phyloP scores from a whole-genome alignment of 2,888 invertebrate species.

The Chloroclystis v-ata region DNA sequence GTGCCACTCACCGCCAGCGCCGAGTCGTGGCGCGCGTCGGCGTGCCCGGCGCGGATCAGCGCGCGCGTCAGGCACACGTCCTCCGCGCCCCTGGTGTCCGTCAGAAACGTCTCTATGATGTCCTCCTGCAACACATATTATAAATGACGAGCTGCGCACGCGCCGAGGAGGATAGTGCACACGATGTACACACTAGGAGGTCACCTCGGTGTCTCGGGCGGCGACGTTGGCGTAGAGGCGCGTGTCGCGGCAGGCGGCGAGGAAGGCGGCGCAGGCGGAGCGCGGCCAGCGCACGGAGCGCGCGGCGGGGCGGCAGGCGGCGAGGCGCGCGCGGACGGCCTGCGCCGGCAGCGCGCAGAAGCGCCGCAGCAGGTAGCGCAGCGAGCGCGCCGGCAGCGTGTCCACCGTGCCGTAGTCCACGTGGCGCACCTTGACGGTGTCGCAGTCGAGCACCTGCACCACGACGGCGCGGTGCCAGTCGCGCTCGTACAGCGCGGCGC shows the following conservation, averaged over 20 bases:
- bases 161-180: too few species aligned
- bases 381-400: constrained; percentile 39
- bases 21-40: constrained; percentile 50
- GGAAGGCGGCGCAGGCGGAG: constrained; percentile 57
- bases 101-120: constrained; percentile 62
- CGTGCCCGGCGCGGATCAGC: constrained; percentile 70
- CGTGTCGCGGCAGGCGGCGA: constrained; percentile 48
- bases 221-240: constrained; percentile 59
- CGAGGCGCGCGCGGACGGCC: constrained; percentile 72
- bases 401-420: constrained; percentile 79
- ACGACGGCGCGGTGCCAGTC: constrained; percentile 77
- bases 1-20: constrained; percentile 49
- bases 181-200: background rate
- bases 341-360: constrained; percentile 70
- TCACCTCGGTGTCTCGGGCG: constrained; percentile 26
- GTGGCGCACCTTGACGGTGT: constrained; percentile 72
- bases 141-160: too few species aligned
- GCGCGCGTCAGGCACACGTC: constrained; percentile 72
- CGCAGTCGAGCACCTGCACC: constrained; percentile 55
- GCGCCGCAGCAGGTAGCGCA: constrained; percentile 44
- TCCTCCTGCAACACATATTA: constrained; percentile 35
- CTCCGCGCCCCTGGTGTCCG: constrained; percentile 65
- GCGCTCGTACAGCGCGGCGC: constrained; percentile 57
- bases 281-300: constrained; percentile 66
- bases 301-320: constrained; percentile 59